These are phyloP conservation scores for Clistopyga incitator DNA, from an alignment of 2,888 invertebrate species.

Conservation along the genomic window DNA sequence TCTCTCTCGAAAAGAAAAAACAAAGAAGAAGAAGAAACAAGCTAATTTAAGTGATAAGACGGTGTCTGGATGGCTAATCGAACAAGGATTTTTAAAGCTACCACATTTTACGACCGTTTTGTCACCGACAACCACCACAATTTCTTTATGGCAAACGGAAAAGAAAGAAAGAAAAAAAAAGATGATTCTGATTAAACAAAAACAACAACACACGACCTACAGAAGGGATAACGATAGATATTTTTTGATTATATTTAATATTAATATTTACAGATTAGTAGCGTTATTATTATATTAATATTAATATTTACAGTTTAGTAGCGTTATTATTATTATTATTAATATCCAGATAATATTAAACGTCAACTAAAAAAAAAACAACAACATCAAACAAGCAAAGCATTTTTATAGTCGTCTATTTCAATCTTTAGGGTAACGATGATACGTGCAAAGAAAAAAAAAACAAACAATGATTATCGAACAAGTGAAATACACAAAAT, in stretches of 20 bases:
- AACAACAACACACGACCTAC: constrained; percentile 61
- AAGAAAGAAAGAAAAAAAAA: constrained; percentile 8
- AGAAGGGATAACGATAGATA: constrained; percentile 78
- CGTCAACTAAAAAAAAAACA: constrained; percentile 71
- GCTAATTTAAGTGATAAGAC: constrained; percentile 56
- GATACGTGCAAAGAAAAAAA: constrained; percentile 67
- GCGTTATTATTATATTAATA: constrained; percentile 79
- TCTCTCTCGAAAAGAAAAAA: constrained; percentile 66
- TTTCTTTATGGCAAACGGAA: constrained; percentile 38
- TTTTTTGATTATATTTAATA: constrained; percentile 83
- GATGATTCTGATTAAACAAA: constrained; percentile 13
- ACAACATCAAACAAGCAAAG: constrained; percentile 74
- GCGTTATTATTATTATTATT: constrained; percentile 75
- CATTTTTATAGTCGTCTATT: constrained; percentile 78
- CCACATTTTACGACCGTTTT: constrained; percentile 52
- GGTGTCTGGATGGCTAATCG: constrained; percentile 35
- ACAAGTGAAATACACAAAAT: constrained; percentile 31
- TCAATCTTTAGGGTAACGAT: constrained; percentile 72
- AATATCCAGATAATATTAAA: constrained; percentile 77
- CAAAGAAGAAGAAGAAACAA: neutral
- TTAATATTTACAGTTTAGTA: constrained; percentile 77
- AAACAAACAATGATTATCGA: constrained; percentile 66
- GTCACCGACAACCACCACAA: constrained; percentile 36
- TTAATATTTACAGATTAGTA: constrained; percentile 82
- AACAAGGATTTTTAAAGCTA: constrained; percentile 39